Conservation (phyloP, 2,797 vertebrate species). For the Gymnoscopelus braueri region DNA sequence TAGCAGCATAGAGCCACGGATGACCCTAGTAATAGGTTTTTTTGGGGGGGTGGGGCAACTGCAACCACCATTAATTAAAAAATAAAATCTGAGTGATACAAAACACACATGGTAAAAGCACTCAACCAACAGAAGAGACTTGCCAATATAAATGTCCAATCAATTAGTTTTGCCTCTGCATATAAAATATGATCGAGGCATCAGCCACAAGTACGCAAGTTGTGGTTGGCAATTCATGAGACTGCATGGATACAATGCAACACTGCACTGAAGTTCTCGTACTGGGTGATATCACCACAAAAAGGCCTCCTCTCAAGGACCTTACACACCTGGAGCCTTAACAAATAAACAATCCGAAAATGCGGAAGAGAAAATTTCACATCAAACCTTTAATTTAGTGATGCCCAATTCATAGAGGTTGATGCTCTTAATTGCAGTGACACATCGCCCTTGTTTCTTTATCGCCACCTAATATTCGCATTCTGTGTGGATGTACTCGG, state of each 20-base stretch:
- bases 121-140: conserved; percentile 65
- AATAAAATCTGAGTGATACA: conserved; percentile 54
- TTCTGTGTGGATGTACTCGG: too few species aligned
- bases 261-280: conserved; percentile 5
- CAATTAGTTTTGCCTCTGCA: conserved; percentile 56
- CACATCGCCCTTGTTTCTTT: too few species aligned
- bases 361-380: too few species aligned
- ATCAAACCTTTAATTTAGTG: too few species aligned
- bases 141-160: conserved; percentile 44
- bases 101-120: conserved; percentile 11
- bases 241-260: conserved; percentile 36
- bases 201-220: conserved; percentile 21
- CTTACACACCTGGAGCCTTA: too few species aligned
- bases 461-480: too few species aligned
- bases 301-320: background rate
- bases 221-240: conserved; percentile 39
- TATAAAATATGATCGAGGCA: conserved; percentile 47
- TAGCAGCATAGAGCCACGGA: conserved; percentile 93
- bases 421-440: too few species aligned
- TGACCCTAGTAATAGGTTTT: conserved; percentile 83
- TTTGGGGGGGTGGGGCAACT: conserved; percentile 68
- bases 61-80: conserved; percentile 67
- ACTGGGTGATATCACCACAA: background rate
- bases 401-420: too few species aligned
- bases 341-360: too few species aligned